phyloP scores from a whole-genome alignment of 2,797 vertebrate species.

The Sphaeramia orbicularis region DNA sequence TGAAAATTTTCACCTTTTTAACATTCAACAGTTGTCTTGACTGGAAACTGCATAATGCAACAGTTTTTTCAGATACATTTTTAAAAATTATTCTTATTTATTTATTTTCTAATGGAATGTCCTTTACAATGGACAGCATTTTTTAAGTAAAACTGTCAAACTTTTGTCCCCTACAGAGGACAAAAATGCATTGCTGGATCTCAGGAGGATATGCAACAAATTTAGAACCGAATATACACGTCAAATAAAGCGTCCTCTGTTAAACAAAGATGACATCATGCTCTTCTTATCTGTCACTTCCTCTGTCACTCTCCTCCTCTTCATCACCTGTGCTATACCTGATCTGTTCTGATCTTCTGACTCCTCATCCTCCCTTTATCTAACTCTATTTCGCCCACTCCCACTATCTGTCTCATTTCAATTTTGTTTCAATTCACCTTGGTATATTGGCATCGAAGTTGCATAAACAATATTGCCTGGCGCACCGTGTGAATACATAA shows the following conservation, averaged over 20 bases:
- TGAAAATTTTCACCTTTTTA: too few relatives aligned
- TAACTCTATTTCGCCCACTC: slow-evolving; percentile 20
- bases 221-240: background rate
- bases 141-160: too few relatives aligned
- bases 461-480: slow-evolving; percentile 29
- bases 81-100: too few relatives aligned
- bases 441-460: slow-evolving; percentile 39
- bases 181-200: too few relatives aligned
- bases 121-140: too few relatives aligned
- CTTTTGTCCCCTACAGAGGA: too few relatives aligned
- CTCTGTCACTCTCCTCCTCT: background rate
- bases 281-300: background rate
- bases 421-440: slow-evolving; percentile 52
- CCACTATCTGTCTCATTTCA: slow-evolving; percentile 53
- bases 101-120: too few relatives aligned
- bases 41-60: too few relatives aligned
- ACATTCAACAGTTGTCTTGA: too few relatives aligned
- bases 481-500: slow-evolving; percentile 30
- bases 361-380: slow-evolving; percentile 29
- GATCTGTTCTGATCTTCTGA: slow-evolving; percentile 25
- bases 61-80: too few relatives aligned
- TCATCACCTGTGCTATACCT: slow-evolving; percentile 5
- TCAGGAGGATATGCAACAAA: too few relatives aligned
- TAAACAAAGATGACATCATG: slow-evolving; percentile 15
- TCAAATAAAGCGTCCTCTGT: background rate